These are phyloP conservation scores for Orussus abietinus DNA, from an alignment of 1,140 invertebrate genomes.

Conservation along the genomic window DNA sequence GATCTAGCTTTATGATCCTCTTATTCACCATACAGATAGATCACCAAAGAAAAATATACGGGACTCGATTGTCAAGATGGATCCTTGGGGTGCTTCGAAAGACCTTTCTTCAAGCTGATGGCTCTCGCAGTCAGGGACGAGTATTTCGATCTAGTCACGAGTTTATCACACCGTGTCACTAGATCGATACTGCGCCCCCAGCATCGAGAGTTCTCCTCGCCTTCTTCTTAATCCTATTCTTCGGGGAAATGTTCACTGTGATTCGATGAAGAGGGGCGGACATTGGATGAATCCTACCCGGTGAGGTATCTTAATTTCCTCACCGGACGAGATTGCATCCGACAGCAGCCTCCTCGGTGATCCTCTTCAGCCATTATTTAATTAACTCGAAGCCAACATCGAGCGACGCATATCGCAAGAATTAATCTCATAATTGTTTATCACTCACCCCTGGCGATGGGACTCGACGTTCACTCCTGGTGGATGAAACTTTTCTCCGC, in stretches of 20 bases:
- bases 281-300: constrained; percentile 45
- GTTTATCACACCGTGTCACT: constrained; percentile 33
- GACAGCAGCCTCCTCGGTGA: constrained; percentile 20
- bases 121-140: constrained; percentile 31
- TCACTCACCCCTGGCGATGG: too few relatives aligned
- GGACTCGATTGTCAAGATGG: constrained; percentile 19
- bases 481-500: too few relatives aligned
- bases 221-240: neutral
- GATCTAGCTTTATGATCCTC: constrained; percentile 62
- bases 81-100: constrained; percentile 8
- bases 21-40: constrained; percentile 57
- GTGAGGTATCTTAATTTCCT: constrained; percentile 30
- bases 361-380: neutral
- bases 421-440: too few relatives aligned
- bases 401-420: too few relatives aligned
- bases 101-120: constrained; percentile 8
- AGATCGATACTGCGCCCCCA: constrained; percentile 39
- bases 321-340: constrained; percentile 37
- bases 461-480: too few relatives aligned
- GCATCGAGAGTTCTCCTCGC: constrained; percentile 15
- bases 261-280: constrained; percentile 13
- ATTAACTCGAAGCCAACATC: neutral
- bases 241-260: neutral
- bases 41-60: constrained; percentile 58
- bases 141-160: constrained; percentile 58